Evolutionary conservation across 1,140 invertebrate species (phyloP).

Genomic region (Calliphora vicina): DNA sequence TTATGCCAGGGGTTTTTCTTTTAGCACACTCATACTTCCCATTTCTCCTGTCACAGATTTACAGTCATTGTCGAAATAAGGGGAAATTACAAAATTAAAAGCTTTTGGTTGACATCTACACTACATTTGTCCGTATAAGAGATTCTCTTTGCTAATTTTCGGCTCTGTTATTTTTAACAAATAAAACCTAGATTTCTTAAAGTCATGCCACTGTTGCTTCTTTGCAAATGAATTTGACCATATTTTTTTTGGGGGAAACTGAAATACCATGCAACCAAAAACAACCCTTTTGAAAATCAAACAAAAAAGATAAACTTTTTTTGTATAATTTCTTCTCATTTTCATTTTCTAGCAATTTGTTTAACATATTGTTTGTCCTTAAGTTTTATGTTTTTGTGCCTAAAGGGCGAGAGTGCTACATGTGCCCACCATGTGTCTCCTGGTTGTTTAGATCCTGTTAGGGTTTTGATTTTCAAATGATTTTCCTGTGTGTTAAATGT

Average conservation of each 20-base stretch:
- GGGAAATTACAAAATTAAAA: background rate
- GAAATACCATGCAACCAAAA: background rate
- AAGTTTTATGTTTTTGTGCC: background rate
- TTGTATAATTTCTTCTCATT: background rate
- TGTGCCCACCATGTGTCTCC: background rate
- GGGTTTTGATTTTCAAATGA: background rate
- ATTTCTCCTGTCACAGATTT: background rate
- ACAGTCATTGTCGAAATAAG: background rate
- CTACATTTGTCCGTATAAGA: slow-evolving; percentile 6
- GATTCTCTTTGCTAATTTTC: background rate
- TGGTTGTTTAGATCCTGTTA: background rate
- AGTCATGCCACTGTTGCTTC: slow-evolving; percentile 14
- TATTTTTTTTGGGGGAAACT: background rate
- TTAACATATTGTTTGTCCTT: slow-evolving; percentile 5
- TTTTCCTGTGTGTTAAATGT: background rate
- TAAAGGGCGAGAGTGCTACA: background rate
- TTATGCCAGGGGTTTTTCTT: slow-evolving; percentile 19
- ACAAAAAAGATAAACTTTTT: too few relatives aligned
- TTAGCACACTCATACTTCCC: background rate
- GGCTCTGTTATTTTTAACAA: background rate
- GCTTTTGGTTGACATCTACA: background rate
- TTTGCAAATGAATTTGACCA: background rate
- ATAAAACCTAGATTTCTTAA: background rate
- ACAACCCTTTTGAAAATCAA: background rate
- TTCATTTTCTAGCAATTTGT: slow-evolving; percentile 1